Evolutionary conservation across 2,888 invertebrate genomes (phyloP).

Genomic region (Cabera pusaria): DNA sequence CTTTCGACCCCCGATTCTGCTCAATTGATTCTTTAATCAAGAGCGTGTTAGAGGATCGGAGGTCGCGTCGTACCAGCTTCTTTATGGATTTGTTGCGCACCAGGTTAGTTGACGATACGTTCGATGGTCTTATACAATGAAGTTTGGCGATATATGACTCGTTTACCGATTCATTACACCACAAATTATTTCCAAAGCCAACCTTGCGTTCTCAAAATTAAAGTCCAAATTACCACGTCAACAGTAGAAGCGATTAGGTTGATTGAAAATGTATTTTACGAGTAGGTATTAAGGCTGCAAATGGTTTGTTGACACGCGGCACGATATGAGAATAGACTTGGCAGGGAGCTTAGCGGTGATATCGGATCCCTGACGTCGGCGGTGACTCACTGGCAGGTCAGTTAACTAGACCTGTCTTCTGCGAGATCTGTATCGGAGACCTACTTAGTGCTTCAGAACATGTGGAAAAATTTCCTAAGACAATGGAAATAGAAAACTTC

Average conservation of each 20-base stretch:
- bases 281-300: constrained; percentile 24
- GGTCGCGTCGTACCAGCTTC: too few species aligned
- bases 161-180: constrained; percentile 18
- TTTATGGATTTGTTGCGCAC: too few species aligned
- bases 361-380: constrained; percentile 58
- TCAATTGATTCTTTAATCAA: too few species aligned
- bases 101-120: too few species aligned
- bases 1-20: too few species aligned
- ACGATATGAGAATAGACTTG: constrained; percentile 67
- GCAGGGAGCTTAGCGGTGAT: constrained; percentile 55
- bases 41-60: too few species aligned
- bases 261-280: constrained; percentile 31
- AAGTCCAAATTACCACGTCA: constrained; percentile 4
- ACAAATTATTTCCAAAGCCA: neutral
- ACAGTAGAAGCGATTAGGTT: constrained; percentile 2
- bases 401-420: constrained; percentile 45
- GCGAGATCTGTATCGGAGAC: constrained; percentile 11
- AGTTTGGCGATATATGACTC: constrained; percentile 39
- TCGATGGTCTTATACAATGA: constrained; percentile 45
- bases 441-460: neutral
- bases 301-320: constrained; percentile 21
- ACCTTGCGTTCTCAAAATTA: neutral
- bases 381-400: constrained; percentile 61
- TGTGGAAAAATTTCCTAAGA: neutral
- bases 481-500: too few species aligned